Evolutionary conservation across 2,113 vertebrate species (phyloP), one percentile per base, ranked within the genome.

Genomic region (Chitala chitala): DNA sequence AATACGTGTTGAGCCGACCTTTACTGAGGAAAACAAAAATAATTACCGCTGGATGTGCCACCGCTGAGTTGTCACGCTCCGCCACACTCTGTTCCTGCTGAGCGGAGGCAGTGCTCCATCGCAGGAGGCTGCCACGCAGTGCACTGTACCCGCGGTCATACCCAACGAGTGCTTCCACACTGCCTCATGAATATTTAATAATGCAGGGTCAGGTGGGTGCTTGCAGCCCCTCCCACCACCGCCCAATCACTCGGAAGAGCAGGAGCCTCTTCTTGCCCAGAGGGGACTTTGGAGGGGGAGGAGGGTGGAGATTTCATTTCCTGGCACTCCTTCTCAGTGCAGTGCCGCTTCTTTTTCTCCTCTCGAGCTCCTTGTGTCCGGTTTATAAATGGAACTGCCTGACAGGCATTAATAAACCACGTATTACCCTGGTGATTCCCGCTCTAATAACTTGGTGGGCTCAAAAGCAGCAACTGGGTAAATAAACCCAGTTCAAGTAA

Each of bases 131-230:
- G 75, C 56, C 76, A 70, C 79, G 10, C 9, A 31, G 81, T 46
- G 44, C 77, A 78, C 76, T 75, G 40, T 74, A 83, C 82, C 78
- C 78, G 80, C 84, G 79, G n/a, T n/a, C n/a, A n/a, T 76, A 77
- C 76, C 78, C 78, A 2, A 12, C n/a, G 64, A 46, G 64, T 70
- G 48, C 26, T 7, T 33, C 46, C 26, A 10, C 79, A 22, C 64
- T 55, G 69, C 72, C 86, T 87, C 81, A 87, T 88, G 84, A 87
- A 89, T 89, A 88, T 86, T 85, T 81, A 87, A 84, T 85, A 71
- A 80, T 6, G 77, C 79, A 79, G 78, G 84, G 85, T 89, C 82
- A 87, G 84, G 83, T 81, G 83, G 84, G 76, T 85, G 84, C 86
- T 84, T 79, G 72, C 79, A 76, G 75, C 75, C 83, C 77, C 78